Conservation (phyloP, 2,113 vertebrate species). For the Melanerpes formicivorus region DNA sequence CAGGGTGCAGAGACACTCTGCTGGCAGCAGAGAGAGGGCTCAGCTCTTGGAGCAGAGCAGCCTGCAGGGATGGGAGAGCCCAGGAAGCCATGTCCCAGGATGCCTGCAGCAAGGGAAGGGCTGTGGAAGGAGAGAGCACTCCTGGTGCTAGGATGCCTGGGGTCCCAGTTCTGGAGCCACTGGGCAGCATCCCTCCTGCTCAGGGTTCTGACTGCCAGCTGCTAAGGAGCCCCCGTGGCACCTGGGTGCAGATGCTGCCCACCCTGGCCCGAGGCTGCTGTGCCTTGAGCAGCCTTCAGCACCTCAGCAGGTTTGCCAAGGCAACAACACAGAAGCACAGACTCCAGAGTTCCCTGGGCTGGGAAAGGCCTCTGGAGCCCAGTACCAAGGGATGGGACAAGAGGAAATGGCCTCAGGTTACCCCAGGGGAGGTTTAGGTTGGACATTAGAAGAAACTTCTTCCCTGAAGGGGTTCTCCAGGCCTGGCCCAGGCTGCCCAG, state of each 20-base stretch:
- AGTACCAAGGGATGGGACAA: too few species aligned
- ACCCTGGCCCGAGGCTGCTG: background rate
- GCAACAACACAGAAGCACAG: background rate
- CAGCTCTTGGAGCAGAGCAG: background rate
- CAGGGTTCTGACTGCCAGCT: background rate
- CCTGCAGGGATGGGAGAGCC: background rate
- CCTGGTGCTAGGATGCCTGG: background rate
- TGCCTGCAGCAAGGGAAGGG: background rate
- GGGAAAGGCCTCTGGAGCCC: too few species aligned
- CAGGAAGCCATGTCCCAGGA: background rate
- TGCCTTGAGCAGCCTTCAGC: background rate
- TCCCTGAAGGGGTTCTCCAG: too few species aligned
- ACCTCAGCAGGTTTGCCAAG: background rate
- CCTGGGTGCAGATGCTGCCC: background rate
- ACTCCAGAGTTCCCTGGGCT: too few species aligned
- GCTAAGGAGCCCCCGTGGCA: rapidly evolving
- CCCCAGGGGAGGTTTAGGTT: too few species aligned
- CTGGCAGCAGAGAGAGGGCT: background rate
- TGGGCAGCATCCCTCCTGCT: background rate
- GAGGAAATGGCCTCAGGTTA: too few species aligned
- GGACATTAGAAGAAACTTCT: too few species aligned
- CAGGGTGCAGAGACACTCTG: background rate
- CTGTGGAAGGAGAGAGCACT: background rate
- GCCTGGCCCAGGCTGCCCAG: too few species aligned
- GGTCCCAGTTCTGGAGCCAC: background rate